These are phyloP conservation scores for Myocastor coypus DNA, from an alignment of 2,113 vertebrate genomes.

Conservation along the genomic window DNA sequence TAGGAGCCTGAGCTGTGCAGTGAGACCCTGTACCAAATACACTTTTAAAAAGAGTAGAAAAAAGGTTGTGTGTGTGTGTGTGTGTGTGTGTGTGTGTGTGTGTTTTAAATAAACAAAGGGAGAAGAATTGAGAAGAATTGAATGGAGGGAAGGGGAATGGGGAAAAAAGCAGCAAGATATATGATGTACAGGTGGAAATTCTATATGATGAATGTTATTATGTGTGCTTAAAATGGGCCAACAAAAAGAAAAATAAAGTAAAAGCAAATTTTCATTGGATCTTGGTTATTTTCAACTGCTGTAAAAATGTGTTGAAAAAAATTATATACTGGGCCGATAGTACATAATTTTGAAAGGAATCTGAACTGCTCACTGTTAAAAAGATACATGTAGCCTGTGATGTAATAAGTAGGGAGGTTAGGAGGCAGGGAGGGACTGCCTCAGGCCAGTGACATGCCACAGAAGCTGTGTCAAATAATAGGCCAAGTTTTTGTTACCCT, in stretches of 20 bases:
- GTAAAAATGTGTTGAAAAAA: not conserved
- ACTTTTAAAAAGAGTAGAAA: too few species aligned
- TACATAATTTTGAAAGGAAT: constrained; percentile 1
- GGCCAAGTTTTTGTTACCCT: not conserved
- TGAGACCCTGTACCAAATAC: too few species aligned
- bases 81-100: too few species aligned
- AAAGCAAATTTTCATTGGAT: not conserved
- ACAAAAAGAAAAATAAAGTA: not conserved
- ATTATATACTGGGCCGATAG: not conserved
- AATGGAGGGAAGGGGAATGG: not conserved
- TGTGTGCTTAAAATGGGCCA: not conserved
- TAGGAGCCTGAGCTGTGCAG: too few species aligned
- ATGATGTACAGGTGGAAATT: not conserved
- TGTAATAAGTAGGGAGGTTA: not conserved
- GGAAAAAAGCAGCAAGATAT: too few species aligned
- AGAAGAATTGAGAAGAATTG: not conserved
- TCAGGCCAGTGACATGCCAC: not conserved
- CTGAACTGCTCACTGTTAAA: not conserved
- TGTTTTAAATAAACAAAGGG: not conserved
- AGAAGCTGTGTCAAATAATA: not conserved
- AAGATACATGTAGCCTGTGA: not conserved
- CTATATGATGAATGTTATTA: not conserved
- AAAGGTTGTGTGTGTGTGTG: too few species aligned
- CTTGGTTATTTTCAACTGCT: not conserved
- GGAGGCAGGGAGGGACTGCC: not conserved